These are phyloP conservation scores for Drosophila fungiperda DNA, from an alignment of 2,888 invertebrate genomes.

Conservation along the genomic window DNA sequence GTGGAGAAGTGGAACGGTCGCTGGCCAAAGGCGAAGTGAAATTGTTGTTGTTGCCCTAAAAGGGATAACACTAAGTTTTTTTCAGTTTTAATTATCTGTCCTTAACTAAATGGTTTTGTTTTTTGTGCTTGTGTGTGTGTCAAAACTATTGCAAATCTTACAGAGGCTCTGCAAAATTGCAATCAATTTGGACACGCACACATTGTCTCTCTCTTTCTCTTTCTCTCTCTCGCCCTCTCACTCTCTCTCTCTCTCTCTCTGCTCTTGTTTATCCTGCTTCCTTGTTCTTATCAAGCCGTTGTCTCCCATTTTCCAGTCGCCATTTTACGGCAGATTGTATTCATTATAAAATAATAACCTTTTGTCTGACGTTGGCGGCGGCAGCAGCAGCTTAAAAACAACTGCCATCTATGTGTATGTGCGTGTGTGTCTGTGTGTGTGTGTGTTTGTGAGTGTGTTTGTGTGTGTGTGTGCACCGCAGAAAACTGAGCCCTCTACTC, in stretches of 20 bases:
- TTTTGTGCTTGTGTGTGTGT: slow-evolving; percentile 21
- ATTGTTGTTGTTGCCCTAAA: slow-evolving; percentile 98
- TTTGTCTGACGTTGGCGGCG: slow-evolving; percentile 69
- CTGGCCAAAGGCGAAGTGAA: slow-evolving; percentile 96
- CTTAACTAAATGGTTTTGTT: slow-evolving; percentile 75
- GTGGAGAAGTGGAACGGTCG: slow-evolving; percentile 95
- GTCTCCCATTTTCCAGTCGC: slow-evolving; percentile 45
- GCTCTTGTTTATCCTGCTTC: background rate
- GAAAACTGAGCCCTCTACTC: slow-evolving; percentile 31
- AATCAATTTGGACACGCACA: background rate
- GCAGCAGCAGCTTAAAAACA: slow-evolving; percentile 61
- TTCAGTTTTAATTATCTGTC: slow-evolving; percentile 85
- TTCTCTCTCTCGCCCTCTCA: too few species aligned
- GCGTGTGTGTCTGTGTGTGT: slow-evolving; percentile 4
- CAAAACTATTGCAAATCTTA: background rate
- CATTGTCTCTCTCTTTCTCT: background rate
- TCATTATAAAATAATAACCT: slow-evolving; percentile 83
- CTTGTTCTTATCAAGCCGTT: slow-evolving; percentile 22
- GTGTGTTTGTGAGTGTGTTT: slow-evolving; percentile 20
- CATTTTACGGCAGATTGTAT: slow-evolving; percentile 69
- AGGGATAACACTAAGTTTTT: slow-evolving; percentile 92
- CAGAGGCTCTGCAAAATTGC: background rate
- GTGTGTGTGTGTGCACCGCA: slow-evolving; percentile 34
- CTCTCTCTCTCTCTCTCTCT: background rate
- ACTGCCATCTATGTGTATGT: slow-evolving; percentile 26